phyloP scores from a whole-genome alignment of 2,797 vertebrate genomes.

The Threskiornis aethiopicus region DNA sequence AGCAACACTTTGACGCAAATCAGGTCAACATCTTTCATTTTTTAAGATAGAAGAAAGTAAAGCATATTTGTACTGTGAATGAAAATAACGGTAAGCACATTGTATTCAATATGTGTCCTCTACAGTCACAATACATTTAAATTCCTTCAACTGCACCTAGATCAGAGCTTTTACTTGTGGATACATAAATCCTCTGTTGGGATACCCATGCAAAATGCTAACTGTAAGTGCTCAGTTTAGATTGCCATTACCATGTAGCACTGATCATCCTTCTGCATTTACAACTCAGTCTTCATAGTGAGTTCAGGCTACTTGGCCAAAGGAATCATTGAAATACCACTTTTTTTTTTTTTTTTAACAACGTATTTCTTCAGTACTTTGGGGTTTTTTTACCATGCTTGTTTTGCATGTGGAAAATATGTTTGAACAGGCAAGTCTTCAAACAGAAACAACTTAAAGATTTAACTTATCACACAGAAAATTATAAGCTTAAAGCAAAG shows the following conservation, averaged over 20 bases:
- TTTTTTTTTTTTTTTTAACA: too few relatives aligned
- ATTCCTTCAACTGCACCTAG: neutral
- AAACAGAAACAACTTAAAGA: neutral
- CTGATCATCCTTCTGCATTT: neutral
- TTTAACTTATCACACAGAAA: neutral
- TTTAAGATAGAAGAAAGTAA: neutral
- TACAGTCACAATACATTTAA: neutral
- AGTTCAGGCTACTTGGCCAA: neutral
- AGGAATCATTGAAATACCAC: neutral
- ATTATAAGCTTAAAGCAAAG: neutral
- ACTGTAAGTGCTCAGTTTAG: neutral
- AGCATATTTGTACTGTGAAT: neutral
- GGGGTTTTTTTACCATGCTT: neutral
- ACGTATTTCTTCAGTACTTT: neutral
- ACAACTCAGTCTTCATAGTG: neutral
- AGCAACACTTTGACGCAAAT: neutral
- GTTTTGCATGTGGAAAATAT: neutral
- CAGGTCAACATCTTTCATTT: neutral
- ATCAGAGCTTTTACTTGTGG: neutral
- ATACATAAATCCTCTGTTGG: neutral
- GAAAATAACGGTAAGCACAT: rapidly evolving
- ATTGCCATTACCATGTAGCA: rapidly evolving
- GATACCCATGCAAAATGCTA: rapidly evolving
- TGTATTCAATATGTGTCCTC: neutral
- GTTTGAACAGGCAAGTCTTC: neutral